phyloP scores from a whole-genome alignment of 2,113 vertebrate genomes.

The Pluvianellus socialis region DNA sequence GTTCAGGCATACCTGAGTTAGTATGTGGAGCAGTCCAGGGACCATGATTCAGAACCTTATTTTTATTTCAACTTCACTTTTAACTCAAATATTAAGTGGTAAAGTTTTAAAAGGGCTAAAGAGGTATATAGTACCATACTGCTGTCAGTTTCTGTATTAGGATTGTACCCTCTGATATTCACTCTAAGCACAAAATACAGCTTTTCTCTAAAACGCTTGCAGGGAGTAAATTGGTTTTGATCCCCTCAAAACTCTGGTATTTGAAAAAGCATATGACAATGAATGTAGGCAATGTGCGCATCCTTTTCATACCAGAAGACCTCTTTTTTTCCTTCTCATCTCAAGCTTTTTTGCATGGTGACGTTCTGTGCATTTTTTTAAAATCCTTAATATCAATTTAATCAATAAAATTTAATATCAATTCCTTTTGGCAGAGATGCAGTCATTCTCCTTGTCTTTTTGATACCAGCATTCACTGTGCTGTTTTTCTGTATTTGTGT shows the following conservation, averaged over 20 bases:
- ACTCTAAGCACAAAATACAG: not conserved
- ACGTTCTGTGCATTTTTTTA: not conserved
- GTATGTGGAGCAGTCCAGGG: not conserved
- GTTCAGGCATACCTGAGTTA: not conserved
- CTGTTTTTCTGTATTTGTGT: not conserved
- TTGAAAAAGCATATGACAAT: not conserved
- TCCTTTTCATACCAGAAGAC: not conserved
- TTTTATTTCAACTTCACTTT: not conserved
- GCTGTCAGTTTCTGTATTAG: not conserved
- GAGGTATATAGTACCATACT: not conserved
- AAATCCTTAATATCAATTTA: too few relatives aligned
- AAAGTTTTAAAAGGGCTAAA: not conserved
- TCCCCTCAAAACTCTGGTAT: not conserved
- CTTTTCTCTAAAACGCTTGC: not conserved
- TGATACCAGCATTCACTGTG: not conserved
- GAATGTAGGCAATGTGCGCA: rapidly evolving
- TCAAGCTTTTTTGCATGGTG: not conserved
- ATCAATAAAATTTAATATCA: not conserved
- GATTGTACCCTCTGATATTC: not conserved
- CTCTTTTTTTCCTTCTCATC: not conserved
- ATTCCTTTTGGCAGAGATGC: not conserved
- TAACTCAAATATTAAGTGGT: not conserved
- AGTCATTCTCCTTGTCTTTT: not conserved
- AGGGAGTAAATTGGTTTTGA: not conserved
- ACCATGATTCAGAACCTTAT: not conserved